Percentiles rank a stretch among this genome's conserved stretches.
Evolutionary conservation across 2,797 vertebrate genomes (phyloP).

Genomic region (Balearica regulorum): DNA sequence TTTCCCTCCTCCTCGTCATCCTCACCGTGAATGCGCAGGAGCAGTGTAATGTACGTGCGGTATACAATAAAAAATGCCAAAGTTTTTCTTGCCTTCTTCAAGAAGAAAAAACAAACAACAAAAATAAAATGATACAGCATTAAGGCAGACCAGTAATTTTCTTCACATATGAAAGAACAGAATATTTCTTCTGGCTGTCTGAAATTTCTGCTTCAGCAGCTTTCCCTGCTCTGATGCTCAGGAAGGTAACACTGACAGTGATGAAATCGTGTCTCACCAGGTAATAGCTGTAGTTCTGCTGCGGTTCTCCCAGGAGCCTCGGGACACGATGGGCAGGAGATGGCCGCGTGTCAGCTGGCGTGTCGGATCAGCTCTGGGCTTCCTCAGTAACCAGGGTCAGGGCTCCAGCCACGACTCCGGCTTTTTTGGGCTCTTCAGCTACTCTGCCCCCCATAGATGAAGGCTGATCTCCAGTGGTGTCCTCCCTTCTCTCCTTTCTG

Average conservation of each 20-base stretch:
- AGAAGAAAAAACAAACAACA: background rate
- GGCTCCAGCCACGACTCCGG: background rate
- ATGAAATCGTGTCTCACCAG: too few species aligned
- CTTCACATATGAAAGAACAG: background rate
- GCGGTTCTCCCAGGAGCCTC: background rate
- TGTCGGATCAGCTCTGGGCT: background rate
- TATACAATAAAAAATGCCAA: background rate
- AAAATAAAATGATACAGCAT: background rate
- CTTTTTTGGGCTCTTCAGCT: background rate
- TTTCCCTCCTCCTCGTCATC: background rate
- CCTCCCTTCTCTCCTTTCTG: background rate
- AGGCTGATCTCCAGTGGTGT: background rate
- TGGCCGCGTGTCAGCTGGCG: rapidly evolving
- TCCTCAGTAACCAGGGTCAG: background rate
- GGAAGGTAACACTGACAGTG: background rate
- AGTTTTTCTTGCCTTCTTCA: background rate
- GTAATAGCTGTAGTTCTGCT: background rate
- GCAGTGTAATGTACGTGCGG: background rate
- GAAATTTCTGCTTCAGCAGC: background rate
- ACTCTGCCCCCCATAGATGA: background rate
- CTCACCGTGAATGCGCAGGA: background rate
- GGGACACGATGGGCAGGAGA: background rate
- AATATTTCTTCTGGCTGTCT: background rate
- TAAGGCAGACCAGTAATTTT: background rate
- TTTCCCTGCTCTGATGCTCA: background rate